Evolutionary conservation across 2,888 invertebrate genomes (phyloP), one percentile per base, ranked within the genome.

Genomic region (Callimorpha dominula): DNA sequence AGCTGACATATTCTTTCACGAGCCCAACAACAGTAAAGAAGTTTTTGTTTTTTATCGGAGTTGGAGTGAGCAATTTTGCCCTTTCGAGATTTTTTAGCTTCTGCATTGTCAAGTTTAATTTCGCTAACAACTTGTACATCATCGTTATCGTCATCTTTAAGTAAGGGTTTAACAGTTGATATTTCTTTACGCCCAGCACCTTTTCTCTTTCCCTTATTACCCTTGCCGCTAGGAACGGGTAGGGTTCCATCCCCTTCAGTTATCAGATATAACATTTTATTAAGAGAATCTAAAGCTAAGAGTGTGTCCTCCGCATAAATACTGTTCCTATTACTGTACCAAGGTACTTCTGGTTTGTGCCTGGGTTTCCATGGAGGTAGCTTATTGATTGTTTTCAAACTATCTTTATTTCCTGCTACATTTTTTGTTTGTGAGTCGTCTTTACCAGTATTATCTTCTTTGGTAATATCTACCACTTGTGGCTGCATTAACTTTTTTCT

Each of bases 181-280:
- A 0, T 52, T 42, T 20, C 60, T 68, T 68, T 60, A 11, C 14
- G 42, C 3, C 6, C 1, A 6, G 52, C 0, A 6, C 40, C 40
- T 62, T 20, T 40, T 63, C 40, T 40, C 43, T 60, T 60, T n/a
- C 40, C 12, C 14, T 49, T 31, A 31, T 1, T 15, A 17, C 31
- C n/a, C 15, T 65, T 65, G 15, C 31, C 40, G 11, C 15, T 17
- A 17, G 31, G 15, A 9, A 8, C 11, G 11, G 31, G n/a, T 68
- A 14, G 42, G 8, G 42, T 31, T 31, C 20, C 50, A 43, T 80
- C 83, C 42, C 71, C 76, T 62, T 70, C 52, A 14, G 72, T 64
- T 69, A 92, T 82, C 31, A 92, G 42, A 71, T 73, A 80, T 42
- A 95, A 78, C 89, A 95, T 93, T 89, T 92, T 94, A 68, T 91